Conservation (phyloP, 2,888 invertebrate species). For the Phlogophora meticulosa region DNA sequence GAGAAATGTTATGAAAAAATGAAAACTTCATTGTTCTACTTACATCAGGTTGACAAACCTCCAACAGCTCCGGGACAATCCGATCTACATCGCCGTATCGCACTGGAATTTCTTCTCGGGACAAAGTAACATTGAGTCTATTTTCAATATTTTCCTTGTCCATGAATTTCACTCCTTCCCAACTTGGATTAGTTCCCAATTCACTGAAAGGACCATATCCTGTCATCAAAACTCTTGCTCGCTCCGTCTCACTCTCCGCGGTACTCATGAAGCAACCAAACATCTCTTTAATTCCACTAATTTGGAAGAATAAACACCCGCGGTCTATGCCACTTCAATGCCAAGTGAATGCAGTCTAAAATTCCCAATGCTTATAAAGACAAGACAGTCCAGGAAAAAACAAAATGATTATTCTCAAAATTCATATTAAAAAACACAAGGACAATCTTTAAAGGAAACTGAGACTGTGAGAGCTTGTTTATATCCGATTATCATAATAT, state of each 20-base stretch:
- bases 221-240: slow-evolving; percentile 91
- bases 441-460: not conserved
- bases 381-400: not conserved
- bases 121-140: not conserved
- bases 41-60: slow-evolving; percentile 5
- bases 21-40: slow-evolving; percentile 2
- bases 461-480: too few relatives aligned
- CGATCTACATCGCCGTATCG: slow-evolving; percentile 4
- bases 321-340: not conserved
- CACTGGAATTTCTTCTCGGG: slow-evolving; percentile 2
- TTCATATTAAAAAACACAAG: not conserved
- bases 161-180: slow-evolving; percentile 94
- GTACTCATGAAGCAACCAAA: too few relatives aligned
- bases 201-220: slow-evolving; percentile 95
- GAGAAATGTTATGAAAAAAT: too few relatives aligned
- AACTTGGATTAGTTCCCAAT: slow-evolving; percentile 94
- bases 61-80: slow-evolving; percentile 6
- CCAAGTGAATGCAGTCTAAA: not conserved
- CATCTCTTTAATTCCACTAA: too few relatives aligned
- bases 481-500: too few relatives aligned
- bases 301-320: not conserved
- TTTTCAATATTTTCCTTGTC: slow-evolving; percentile 78
- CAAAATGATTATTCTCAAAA: not conserved
- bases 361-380: not conserved
- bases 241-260: not conserved